A percentile compares a stretch with the other conserved stretches of the same genome.
These are phyloP conservation scores for Catajapyx aquilonaris DNA, from an alignment of 1,140 invertebrate genomes.

Conservation along the genomic window DNA sequence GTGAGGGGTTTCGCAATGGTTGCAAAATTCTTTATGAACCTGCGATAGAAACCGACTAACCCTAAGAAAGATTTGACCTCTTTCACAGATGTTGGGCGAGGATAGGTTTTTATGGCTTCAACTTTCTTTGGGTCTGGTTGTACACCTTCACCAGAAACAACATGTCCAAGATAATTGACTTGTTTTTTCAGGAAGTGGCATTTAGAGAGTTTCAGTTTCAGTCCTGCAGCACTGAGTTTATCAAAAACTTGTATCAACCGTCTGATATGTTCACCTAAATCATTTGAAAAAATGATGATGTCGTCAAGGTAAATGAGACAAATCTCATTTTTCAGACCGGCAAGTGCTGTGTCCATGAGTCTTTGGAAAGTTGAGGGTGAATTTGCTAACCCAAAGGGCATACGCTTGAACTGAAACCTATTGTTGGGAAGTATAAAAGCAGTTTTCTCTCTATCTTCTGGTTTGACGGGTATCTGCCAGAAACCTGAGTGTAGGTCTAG, in stretches of 20 bases:
- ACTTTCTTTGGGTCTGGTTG: constrained; percentile 15
- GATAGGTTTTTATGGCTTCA: constrained; percentile 2
- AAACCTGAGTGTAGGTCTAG: too few relatives aligned
- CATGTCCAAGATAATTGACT: constrained; percentile 16
- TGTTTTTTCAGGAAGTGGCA: constrained; percentile 14
- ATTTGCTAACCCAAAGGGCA: constrained; percentile 14
- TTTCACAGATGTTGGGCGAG: constrained; percentile 6
- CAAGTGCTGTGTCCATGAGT: constrained; percentile 7
- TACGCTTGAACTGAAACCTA: constrained; percentile 9
- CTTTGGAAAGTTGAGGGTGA: constrained; percentile 9
- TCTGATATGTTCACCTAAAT: constrained; percentile 9
- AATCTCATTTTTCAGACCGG: constrained; percentile 1
- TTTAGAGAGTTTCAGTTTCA: constrained; percentile 12
- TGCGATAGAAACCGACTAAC: constrained; percentile 17
- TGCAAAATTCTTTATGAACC: constrained; percentile 14
- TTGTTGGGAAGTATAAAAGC: too few relatives aligned
- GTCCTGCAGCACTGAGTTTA: constrained; percentile 5
- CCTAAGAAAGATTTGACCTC: constrained; percentile 15
- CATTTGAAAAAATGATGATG: constrained; percentile 9
- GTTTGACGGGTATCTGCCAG: too few relatives aligned
- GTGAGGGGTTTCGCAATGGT: constrained; percentile 13
- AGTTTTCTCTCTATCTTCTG: too few relatives aligned
- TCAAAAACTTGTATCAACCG: constrained; percentile 13
- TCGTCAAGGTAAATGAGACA: constrained; percentile 14
- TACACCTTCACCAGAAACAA: constrained; percentile 15